These are phyloP conservation scores for Heliconius sara DNA, from an alignment of 2,888 invertebrate species.

Conservation along the genomic window DNA sequence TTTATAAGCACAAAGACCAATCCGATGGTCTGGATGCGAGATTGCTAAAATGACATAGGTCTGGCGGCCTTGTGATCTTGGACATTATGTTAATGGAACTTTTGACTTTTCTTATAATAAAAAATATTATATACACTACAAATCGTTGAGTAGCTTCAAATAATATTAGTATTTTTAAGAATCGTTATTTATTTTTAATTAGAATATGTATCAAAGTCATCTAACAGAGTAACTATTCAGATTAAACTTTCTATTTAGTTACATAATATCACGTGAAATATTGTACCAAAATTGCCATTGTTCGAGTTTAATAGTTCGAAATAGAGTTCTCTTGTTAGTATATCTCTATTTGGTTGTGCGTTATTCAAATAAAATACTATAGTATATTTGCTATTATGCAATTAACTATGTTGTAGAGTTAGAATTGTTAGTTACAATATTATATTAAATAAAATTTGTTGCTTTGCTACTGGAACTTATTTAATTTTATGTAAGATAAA, in stretches of 20 bases:
- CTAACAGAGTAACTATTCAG: slow-evolving; percentile 22
- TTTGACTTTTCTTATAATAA: too few species aligned
- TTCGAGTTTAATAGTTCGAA: slow-evolving; percentile 35
- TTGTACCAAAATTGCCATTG: slow-evolving; percentile 31
- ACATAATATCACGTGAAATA: slow-evolving; percentile 35
- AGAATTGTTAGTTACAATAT: neutral
- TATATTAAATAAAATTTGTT: neutral
- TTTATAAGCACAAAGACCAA: too few species aligned
- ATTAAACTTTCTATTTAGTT: slow-evolving; percentile 37
- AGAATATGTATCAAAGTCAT: slow-evolving; percentile 13
- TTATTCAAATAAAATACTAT: slow-evolving; percentile 19
- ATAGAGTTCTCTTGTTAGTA: slow-evolving; percentile 33
- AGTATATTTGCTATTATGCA: neutral
- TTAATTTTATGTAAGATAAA: neutral
- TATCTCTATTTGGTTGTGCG: slow-evolving; percentile 20
- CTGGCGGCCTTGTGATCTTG: too few species aligned
- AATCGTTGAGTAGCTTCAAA: too few species aligned
- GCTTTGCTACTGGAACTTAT: neutral
- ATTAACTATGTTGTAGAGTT: neutral
- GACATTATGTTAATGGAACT: too few species aligned
- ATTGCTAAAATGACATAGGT: too few species aligned
- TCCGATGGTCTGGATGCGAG: too few species aligned
- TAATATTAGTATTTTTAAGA: neutral
- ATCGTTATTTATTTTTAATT: neutral
- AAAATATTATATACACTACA: too few species aligned